These are phyloP conservation scores for Cranoglanis bouderius DNA, from an alignment of 2,113 vertebrate genomes.

Conservation along the genomic window DNA sequence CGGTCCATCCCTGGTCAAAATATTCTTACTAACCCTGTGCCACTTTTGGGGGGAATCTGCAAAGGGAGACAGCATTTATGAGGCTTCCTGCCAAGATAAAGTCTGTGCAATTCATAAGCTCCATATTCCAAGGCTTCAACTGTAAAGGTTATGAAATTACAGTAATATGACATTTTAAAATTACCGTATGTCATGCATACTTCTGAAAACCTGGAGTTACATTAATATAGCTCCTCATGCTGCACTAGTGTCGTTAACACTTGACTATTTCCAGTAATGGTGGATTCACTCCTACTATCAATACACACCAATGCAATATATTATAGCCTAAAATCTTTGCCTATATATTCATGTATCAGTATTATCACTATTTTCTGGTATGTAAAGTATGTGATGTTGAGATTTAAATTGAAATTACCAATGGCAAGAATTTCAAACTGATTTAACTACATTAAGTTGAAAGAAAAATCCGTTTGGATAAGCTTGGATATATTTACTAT, in stretches of 20 bases:
- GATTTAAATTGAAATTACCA: background rate
- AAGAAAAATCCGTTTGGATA: background rate
- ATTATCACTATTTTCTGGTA: background rate
- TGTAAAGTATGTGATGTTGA: background rate
- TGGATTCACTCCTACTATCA: background rate
- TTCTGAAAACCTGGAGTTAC: background rate
- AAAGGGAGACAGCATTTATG: background rate
- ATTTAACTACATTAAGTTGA: background rate
- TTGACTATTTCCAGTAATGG: background rate
- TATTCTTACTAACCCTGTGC: background rate
- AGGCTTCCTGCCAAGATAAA: background rate
- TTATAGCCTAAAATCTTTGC: background rate
- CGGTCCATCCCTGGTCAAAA: background rate
- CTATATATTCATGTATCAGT: background rate
- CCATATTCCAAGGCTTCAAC: background rate
- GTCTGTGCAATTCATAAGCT: background rate
- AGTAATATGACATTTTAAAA: conserved; percentile 10
- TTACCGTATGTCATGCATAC: background rate
- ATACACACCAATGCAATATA: background rate
- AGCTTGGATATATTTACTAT: background rate
- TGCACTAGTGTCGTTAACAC: background rate
- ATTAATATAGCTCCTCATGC: background rate
- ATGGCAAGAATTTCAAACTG: too few species aligned
- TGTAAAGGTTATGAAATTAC: background rate
- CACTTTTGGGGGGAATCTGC: background rate